Base-by-base conservation (phyloP, 2,797 vertebrate species). In the Sebastes itinus region DNA sequence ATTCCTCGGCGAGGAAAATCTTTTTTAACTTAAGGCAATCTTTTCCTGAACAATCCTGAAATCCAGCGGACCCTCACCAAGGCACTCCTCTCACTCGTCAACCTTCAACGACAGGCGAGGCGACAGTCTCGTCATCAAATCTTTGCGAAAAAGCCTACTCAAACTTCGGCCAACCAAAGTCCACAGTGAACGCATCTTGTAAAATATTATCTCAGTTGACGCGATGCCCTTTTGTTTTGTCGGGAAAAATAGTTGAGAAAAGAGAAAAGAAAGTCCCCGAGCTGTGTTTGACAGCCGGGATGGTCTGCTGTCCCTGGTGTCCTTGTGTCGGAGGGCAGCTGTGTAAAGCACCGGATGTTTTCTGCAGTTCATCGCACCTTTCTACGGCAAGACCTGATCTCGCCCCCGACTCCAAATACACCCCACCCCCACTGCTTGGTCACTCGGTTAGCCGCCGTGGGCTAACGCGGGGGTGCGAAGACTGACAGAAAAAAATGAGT, bases 41-140 rank as follows among this genome's bases (percentile, higher is more conserved):
- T 93, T 90, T 92, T 95, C 93, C 91, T 93, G 93, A 94, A 94
- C 91, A 91, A 94, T 93, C 91, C 88, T 92, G 88, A 93, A 93
- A 94, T 89, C 88, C 89, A 82, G 93, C 90, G 82, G 85, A 91
- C 83, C 87, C 82, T 90, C 92, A 81, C 93, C 93, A 95, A 95
- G 94, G 94, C 94, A 95, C 94, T 95, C 94, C 93, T 94, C 92
- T 86, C 82, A 71, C 90, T 88, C 69, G 20, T 85, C 89, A 75
- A 82, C 87, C 87, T 64, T 71, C 88, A 12, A 74, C 75, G 49
- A 61, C 88, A 85, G 88, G 72, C 85, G 67, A 75, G 91, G 84
- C n/a, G 67, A 89, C 87, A 23, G 76, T 76, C 89, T 83, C 77
- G 11, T 78, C 78, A 25, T 84, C 83, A 73, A 86, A 82, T 82